Conservation (phyloP, 2,113 vertebrate genomes). For the Lontra canadensis region DNA sequence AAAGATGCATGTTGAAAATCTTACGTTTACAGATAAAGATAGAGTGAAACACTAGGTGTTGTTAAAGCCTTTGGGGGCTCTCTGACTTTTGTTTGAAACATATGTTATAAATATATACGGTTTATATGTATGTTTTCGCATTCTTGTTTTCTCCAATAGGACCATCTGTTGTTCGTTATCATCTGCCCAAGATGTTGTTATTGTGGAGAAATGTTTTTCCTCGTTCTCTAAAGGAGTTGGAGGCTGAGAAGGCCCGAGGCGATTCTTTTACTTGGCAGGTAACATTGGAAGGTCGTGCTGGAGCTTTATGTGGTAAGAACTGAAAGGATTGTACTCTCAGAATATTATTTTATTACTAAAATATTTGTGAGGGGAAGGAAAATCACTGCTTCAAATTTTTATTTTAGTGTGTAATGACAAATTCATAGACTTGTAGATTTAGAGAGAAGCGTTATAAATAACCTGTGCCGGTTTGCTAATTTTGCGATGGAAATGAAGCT, state of each 20-base stretch:
- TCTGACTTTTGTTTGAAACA: not conserved
- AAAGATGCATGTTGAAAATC: not conserved
- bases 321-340: not conserved
- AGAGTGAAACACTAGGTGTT: not conserved
- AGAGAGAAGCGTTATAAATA: constrained; percentile 2
- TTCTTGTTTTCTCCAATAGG: constrained; percentile 82
- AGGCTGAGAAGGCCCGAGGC: constrained; percentile 97
- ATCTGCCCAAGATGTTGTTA: constrained; percentile 98
- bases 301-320: constrained; percentile 95
- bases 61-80: not conserved
- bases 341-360: not conserved
- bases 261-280: constrained; percentile 99
- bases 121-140: not conserved
- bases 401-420: constrained; percentile 51
- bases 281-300: constrained; percentile 96
- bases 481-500: not conserved
- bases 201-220: constrained; percentile 98
- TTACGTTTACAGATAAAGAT: not conserved
- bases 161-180: constrained; percentile 96
- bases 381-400: constrained; percentile 40
- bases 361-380: constrained; percentile 12
- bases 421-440: constrained; percentile 20
- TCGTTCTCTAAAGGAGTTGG: constrained; percentile 97
- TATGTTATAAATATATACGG: not conserved
- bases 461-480: not conserved